Percentiles rank a stretch among this genome's conserved stretches.
Evolutionary conservation across 2,113 vertebrate species (phyloP).

Genomic region (Larimichthys crocea): DNA sequence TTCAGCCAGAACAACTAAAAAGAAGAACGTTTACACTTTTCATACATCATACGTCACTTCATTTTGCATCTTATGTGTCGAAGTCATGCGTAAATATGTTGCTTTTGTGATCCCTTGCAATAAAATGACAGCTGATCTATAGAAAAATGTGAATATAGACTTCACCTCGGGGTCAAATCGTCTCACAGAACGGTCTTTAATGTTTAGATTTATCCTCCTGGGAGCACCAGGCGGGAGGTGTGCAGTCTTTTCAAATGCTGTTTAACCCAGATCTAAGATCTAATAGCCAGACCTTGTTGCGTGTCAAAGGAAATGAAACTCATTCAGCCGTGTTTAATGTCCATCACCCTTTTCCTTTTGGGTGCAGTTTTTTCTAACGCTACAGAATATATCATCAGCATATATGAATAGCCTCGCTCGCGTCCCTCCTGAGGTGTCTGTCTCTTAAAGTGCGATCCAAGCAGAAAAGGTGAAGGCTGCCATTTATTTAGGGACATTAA

Average conservation of each 20-base stretch:
- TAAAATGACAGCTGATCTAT: slow-evolving; percentile 1
- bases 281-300: slow-evolving; percentile 37
- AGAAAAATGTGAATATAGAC: slow-evolving; percentile 10
- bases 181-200: background rate
- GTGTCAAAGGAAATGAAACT: slow-evolving; percentile 41
- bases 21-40: background rate
- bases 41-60: too few relatives aligned
- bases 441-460: slow-evolving; percentile 50
- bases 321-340: slow-evolving; percentile 55
- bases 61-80: background rate
- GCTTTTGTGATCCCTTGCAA: background rate
- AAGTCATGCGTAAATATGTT: background rate
- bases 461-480: slow-evolving; percentile 41
- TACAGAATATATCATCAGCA: slow-evolving; percentile 20
- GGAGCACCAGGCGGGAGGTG: background rate
- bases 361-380: slow-evolving; percentile 4
- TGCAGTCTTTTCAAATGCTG: background rate
- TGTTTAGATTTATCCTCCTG: slow-evolving; percentile 8
- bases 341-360: slow-evolving; percentile 12
- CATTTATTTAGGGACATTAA: slow-evolving; percentile 71
- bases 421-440: slow-evolving; percentile 53
- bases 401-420: slow-evolving; percentile 15
- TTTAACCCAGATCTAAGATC: slow-evolving; percentile 34
- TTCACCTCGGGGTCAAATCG: background rate
- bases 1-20: slow-evolving; percentile 67